Conservation (phyloP, 2,888 invertebrate species). For the Drosophila neotestacea region DNA sequence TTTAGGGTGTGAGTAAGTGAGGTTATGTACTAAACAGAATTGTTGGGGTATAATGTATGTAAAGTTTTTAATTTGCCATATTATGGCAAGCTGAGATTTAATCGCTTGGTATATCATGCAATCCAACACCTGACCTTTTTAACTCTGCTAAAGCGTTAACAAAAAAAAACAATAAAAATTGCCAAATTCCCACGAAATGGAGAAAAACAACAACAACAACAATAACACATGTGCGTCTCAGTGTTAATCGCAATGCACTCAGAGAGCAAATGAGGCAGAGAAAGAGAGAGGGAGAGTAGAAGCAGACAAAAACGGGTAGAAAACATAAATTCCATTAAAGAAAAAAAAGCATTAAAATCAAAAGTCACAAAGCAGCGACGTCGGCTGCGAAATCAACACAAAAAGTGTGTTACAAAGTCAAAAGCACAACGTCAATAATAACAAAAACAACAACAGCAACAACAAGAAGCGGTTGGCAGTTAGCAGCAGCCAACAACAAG, state of each 20-base stretch:
- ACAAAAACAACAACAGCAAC: conserved; percentile 8
- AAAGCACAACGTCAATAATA: conserved; percentile 68
- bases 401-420: conserved; percentile 81
- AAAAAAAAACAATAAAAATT: conserved; percentile 36
- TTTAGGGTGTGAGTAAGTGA: conserved; percentile 42
- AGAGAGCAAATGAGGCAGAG: conserved; percentile 17
- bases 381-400: conserved; percentile 64
- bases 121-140: conserved; percentile 51
- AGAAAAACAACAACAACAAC: conserved; percentile 22
- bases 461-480: conserved; percentile 20
- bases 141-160: conserved; percentile 22
- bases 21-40: conserved; percentile 42
- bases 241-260: conserved; percentile 51
- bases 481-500: conserved; percentile 66
- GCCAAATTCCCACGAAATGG: conserved; percentile 60
- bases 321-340: conserved; percentile 57
- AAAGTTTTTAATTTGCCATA: not conserved
- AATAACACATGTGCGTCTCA: conserved; percentile 37
- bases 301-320: conserved; percentile 24
- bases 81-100: not conserved
- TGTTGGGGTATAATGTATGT: conserved; percentile 6
- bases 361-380: conserved; percentile 69
- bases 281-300: conserved; percentile 24
- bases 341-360: conserved; percentile 66
- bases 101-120: conserved; percentile 7